These are phyloP conservation scores for Ctena decussata DNA, from an alignment of 2,888 invertebrate species.

Conservation along the genomic window DNA sequence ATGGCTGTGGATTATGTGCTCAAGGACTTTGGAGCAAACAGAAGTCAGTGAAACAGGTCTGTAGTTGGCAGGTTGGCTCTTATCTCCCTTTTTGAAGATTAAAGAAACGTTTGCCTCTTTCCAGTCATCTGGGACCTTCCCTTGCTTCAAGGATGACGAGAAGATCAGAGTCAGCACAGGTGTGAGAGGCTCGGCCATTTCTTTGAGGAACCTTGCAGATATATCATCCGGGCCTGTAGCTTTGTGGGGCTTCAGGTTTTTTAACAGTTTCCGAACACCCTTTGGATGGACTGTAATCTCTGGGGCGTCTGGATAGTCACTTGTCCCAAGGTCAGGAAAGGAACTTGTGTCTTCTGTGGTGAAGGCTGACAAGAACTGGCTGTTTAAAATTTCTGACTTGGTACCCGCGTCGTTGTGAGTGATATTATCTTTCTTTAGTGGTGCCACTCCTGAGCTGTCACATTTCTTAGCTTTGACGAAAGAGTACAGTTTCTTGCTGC, in stretches of 20 bases:
- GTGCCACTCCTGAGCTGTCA: slow-evolving; percentile 5
- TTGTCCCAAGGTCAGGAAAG: not conserved
- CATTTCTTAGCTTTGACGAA: not conserved
- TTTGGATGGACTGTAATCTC: slow-evolving; percentile 2
- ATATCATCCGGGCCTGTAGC: slow-evolving; percentile 24
- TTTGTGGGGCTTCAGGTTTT: slow-evolving; percentile 23
- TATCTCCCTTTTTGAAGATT: slow-evolving; percentile 31
- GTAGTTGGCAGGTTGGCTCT: too few species aligned
- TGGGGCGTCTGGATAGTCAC: not conserved
- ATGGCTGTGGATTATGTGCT: too few species aligned
- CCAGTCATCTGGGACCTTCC: too few species aligned
- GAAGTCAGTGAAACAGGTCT: slow-evolving; percentile 31
- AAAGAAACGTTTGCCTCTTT: not conserved
- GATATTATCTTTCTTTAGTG: not conserved
- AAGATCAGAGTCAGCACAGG: slow-evolving; percentile 10
- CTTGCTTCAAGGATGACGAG: not conserved
- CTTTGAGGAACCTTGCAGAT: slow-evolving; percentile 15
- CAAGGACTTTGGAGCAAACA: slow-evolving; percentile 16
- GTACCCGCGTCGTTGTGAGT: not conserved
- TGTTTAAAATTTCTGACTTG: not conserved
- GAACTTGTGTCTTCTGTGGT: not conserved
- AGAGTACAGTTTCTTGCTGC: not conserved
- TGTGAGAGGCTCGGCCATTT: slow-evolving; percentile 14
- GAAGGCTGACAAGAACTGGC: not conserved
- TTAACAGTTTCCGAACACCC: slow-evolving; percentile 1